These are phyloP conservation scores for Ptyas mucosa DNA, from an alignment of 2,113 vertebrate species.

Conservation along the genomic window DNA sequence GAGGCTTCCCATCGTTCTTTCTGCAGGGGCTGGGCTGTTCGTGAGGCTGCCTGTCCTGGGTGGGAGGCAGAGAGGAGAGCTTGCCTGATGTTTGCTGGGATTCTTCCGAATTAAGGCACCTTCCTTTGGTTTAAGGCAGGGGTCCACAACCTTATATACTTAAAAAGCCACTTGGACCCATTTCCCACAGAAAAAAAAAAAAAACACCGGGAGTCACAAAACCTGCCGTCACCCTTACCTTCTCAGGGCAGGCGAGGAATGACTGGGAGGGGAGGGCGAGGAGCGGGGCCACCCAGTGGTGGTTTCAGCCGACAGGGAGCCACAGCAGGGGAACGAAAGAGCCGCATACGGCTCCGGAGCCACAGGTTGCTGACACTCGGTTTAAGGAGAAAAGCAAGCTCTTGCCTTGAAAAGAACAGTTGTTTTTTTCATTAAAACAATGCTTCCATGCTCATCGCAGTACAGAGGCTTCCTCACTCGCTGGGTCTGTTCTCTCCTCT, in stretches of 20 bases:
- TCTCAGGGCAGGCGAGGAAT: too few species aligned
- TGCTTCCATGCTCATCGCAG: background rate
- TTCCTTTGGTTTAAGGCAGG: background rate
- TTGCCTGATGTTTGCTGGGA: background rate
- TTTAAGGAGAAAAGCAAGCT: background rate
- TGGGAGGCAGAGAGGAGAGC: background rate
- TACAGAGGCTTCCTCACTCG: background rate
- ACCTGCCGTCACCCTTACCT: too few species aligned
- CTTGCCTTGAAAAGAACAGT: background rate
- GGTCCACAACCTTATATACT: too few species aligned
- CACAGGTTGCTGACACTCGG: background rate
- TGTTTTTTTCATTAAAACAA: background rate
- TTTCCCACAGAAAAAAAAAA: too few species aligned
- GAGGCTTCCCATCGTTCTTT: constrained; percentile 4
- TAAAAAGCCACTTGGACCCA: too few species aligned
- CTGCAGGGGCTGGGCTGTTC: background rate
- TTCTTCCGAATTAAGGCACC: background rate
- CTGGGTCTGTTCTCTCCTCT: background rate
- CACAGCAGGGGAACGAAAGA: too few species aligned
- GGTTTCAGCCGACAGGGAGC: too few species aligned
- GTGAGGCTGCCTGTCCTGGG: background rate
- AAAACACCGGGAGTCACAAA: too few species aligned
- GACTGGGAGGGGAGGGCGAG: too few species aligned
- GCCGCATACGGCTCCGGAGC: too few species aligned
- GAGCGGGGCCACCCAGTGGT: too few species aligned